Conservation (phyloP, 2,888 invertebrate genomes). For the Bellardia bayeri region DNA sequence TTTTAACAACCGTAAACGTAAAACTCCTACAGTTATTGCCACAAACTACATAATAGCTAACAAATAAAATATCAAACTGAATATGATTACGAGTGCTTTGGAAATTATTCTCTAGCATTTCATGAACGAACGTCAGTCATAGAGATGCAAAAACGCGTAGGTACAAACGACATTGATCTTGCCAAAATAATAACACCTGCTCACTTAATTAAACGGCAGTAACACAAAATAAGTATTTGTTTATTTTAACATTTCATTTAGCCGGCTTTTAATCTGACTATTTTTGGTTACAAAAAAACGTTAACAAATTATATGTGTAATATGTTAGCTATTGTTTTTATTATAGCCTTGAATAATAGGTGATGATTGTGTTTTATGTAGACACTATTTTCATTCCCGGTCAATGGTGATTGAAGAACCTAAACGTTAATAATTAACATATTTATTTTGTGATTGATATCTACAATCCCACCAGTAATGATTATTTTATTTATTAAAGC, state of each 20-base stretch:
- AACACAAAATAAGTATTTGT: neutral
- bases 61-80: constrained; percentile 6
- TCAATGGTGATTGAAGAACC: neutral
- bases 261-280: neutral
- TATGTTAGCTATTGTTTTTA: neutral
- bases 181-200: constrained; percentile 66
- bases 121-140: constrained; percentile 16
- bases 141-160: constrained; percentile 56
- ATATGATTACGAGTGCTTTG: constrained; percentile 14
- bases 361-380: constrained; percentile 20
- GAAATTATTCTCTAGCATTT: neutral
- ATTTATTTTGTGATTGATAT: neutral
- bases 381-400: neutral
- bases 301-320: constrained; percentile 18
- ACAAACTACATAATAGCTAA: neutral
- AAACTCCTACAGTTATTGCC: neutral
- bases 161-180: constrained; percentile 71
- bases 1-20: neutral
- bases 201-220: constrained; percentile 12
- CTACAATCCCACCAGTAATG: too few relatives aligned
- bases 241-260: neutral
- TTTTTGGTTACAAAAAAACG: neutral
- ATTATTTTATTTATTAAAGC: too few relatives aligned
- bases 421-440: neutral
- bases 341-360: constrained; percentile 25